Conservation (phyloP, 2,113 vertebrate genomes). For the Manacus vitellinus region DNA sequence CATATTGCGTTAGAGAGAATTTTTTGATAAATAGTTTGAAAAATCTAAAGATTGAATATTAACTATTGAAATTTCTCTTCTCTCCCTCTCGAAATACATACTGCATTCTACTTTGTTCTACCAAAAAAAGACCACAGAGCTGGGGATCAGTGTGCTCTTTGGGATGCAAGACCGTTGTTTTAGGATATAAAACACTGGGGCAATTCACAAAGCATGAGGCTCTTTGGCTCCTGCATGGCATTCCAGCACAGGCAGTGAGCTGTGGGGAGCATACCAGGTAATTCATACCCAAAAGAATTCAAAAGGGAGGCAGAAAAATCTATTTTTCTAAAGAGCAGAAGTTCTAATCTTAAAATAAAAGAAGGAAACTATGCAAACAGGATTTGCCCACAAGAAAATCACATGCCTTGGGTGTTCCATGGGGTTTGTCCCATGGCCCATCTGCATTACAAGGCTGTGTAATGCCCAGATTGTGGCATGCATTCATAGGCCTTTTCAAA, state of each 20-base stretch:
- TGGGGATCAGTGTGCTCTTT: neutral
- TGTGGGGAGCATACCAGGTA: neutral
- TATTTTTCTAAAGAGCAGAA: neutral
- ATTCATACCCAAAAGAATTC: neutral
- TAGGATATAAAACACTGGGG: neutral
- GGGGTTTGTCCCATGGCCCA: neutral
- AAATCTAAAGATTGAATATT: neutral
- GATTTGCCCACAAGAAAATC: conserved; percentile 19
- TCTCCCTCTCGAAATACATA: accelerated
- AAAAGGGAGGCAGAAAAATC: neutral
- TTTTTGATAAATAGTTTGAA: neutral
- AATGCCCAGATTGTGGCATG: neutral
- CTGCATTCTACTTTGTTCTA: neutral
- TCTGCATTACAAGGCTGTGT: neutral
- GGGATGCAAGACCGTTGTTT: neutral
- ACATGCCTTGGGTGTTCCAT: neutral
- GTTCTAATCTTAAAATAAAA: conserved; percentile 45
- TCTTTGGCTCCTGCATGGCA: neutral
- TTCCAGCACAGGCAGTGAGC: neutral
- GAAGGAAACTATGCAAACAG: conserved; percentile 23
- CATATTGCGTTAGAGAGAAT: neutral
- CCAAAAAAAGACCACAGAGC: neutral
- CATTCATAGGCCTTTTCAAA: conserved; percentile 12
- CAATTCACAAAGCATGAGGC: neutral
- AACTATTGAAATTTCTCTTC: neutral